These are phyloP conservation scores for Neria commutata DNA, from an alignment of 2,888 invertebrate species.

Conservation along the genomic window DNA sequence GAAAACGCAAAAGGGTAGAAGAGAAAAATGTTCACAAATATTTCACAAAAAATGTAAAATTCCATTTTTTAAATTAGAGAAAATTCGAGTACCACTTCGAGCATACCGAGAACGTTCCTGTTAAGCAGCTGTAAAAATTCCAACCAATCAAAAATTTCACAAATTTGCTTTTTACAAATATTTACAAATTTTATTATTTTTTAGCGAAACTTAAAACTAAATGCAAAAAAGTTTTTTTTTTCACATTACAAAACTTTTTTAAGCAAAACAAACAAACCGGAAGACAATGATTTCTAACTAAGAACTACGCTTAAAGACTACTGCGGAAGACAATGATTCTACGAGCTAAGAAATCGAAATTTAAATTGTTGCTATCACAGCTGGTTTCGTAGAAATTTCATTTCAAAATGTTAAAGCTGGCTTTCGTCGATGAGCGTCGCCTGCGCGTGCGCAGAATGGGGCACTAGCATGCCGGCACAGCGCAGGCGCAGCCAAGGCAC, in stretches of 20 bases:
- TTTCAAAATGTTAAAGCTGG: constrained; percentile 7
- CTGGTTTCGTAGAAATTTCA: background rate
- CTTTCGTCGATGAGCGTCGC: background rate
- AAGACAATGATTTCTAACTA: constrained; percentile 22
- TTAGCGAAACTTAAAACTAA: constrained; percentile 10
- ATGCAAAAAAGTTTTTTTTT: constrained; percentile 8
- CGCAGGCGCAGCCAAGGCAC: background rate
- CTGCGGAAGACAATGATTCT: constrained; percentile 14
- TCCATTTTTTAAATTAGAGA: too few species aligned
- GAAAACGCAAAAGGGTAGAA: too few species aligned
- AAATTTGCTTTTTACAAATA: background rate
- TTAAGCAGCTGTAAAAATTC: background rate
- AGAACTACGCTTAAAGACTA: background rate
- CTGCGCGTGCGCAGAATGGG: background rate
- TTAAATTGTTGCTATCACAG: constrained; percentile 19
- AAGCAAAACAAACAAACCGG: constrained; percentile 25
- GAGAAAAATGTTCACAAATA: background rate
- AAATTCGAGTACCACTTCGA: too few species aligned
- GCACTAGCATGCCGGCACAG: too few species aligned
- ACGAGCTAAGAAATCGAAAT: constrained; percentile 9
- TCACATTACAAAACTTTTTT: constrained; percentile 7
- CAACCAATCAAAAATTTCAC: background rate
- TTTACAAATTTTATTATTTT: background rate
- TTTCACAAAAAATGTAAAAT: background rate
- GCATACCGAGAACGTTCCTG: too few species aligned